These are phyloP conservation scores for Calcarius lapponicus DNA, from an alignment of 2,797 vertebrate genomes.

Conservation along the genomic window DNA sequence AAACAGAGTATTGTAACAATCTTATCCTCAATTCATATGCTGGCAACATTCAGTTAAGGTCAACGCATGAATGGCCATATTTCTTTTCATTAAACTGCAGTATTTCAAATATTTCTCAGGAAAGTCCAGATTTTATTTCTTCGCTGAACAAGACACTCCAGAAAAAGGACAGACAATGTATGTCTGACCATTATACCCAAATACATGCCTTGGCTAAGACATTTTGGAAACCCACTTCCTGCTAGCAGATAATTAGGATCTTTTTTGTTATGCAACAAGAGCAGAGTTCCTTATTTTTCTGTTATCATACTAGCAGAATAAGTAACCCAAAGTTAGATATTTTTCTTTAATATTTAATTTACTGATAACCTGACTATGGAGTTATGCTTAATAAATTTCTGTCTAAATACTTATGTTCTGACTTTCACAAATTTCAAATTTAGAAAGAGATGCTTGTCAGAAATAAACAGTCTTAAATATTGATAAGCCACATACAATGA, in stretches of 20 bases:
- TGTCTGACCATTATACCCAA: not conserved
- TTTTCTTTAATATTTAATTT: not conserved
- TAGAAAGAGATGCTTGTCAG: not conserved
- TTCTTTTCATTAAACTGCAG: not conserved
- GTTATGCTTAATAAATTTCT: not conserved
- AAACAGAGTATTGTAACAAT: not conserved
- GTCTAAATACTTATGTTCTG: not conserved
- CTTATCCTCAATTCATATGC: not conserved
- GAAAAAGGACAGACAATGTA: not conserved
- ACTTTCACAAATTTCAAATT: not conserved
- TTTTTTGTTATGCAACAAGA: not conserved
- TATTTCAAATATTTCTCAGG: not conserved
- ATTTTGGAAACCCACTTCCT: not conserved
- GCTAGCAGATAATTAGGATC: not conserved
- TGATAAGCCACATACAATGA: not conserved
- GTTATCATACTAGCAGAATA: not conserved
- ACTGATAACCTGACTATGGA: not conserved
- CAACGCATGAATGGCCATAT: not conserved
- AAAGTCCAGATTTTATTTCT: not conserved
- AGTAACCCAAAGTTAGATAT: not conserved
- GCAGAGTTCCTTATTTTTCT: not conserved
- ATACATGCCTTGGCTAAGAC: not conserved
- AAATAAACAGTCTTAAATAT: not conserved
- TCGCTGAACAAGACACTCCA: not conserved
- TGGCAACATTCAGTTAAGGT: not conserved